phyloP scores from a whole-genome alignment of 2,113 vertebrate species.

The Eubucco bourcierii region DNA sequence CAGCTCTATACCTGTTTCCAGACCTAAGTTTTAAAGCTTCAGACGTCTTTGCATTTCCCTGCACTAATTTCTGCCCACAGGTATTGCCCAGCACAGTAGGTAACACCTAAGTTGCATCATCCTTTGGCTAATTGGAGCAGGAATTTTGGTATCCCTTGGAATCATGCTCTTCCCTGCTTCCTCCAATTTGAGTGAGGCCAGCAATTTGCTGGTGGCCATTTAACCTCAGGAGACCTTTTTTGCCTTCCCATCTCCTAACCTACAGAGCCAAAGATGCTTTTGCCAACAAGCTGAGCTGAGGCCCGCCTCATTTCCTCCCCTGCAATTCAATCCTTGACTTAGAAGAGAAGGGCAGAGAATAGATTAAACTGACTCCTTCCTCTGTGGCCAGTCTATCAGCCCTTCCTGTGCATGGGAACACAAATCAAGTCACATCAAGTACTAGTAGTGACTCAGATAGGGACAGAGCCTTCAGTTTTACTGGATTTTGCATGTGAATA shows the following conservation, averaged over 20 bases:
- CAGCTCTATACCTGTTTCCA: background rate
- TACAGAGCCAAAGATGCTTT: constrained; percentile 10
- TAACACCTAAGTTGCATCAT: background rate
- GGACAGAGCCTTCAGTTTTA: background rate
- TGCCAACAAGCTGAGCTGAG: constrained; percentile 26
- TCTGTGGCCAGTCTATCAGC: background rate
- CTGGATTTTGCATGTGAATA: background rate
- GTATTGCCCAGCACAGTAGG: background rate
- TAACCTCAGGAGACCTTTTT: constrained; percentile 47
- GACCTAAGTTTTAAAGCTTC: background rate
- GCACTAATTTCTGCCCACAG: background rate
- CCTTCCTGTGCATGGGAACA: background rate
- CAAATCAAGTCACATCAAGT: background rate
- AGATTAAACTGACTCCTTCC: constrained; percentile 11
- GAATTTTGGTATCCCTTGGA: background rate
- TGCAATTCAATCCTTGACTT: constrained; percentile 21
- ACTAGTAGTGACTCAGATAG: background rate
- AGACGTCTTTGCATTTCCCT: background rate
- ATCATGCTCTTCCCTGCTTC: background rate
- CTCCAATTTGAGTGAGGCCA: constrained; percentile 8
- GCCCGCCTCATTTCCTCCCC: constrained; percentile 5
- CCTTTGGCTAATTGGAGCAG: background rate
- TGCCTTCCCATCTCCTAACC: background rate
- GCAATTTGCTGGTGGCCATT: constrained; percentile 24
- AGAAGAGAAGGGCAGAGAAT: background rate